phyloP scores from a whole-genome alignment of 2,888 invertebrate species.

The Xestia ashworthii region DNA sequence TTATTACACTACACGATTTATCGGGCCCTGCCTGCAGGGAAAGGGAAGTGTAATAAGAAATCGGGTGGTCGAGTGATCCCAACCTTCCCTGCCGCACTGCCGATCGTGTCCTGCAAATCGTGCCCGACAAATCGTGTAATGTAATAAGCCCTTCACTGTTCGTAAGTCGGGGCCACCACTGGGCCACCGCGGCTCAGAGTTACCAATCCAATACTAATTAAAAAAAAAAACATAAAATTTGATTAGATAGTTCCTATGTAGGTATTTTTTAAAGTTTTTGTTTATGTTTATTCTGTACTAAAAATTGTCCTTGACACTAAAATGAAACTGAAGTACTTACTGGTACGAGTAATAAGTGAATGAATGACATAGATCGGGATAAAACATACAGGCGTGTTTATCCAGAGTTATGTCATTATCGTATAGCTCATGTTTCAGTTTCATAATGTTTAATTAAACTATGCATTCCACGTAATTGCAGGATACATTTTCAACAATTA shows the following conservation, averaged over 20 bases:
- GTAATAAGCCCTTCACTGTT: no score
- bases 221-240: no score
- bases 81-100: no score
- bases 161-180: no score
- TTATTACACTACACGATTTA: no score
- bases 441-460: conserved; percentile 24
- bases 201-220: not conserved
- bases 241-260: no score
- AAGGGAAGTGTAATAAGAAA: no score
- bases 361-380: conserved; percentile 8
- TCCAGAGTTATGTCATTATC: conserved; percentile 11
- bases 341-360: not conserved
- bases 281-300: not conserved
- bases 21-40: no score
- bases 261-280: no score
- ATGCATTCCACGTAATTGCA: conserved; percentile 30
- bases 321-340: not conserved
- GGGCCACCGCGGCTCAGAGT: not conserved
- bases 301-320: not conserved
- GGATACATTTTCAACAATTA: not conserved
- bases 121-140: no score
- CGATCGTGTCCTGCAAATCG: no score
- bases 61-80: no score
- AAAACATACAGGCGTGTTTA: not conserved
- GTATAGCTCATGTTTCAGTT: conserved; percentile 23